Base-by-base conservation (phyloP, 2,113 vertebrate genomes). In the Halichoeres trimaculatus region DNA sequence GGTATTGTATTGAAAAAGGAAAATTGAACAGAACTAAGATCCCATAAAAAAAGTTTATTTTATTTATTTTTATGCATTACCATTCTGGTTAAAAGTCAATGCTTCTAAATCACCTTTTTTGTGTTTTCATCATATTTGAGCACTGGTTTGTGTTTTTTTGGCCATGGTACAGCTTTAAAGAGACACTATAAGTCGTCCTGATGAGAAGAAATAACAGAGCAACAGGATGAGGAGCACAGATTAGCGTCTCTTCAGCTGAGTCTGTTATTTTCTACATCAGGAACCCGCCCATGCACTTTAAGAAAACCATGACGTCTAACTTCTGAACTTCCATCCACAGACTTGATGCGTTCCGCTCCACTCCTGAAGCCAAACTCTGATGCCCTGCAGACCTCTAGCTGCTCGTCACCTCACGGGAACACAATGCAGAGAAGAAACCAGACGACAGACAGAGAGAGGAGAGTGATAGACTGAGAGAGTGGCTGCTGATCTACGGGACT, bases 291-390 rank as follows among this genome's bases (percentile, higher is more conserved):
- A 38, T 43, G 7, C 17, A 8, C 17, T 17, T 3, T 23, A 35
- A 2, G 3, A 5, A 35, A 30, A 34, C 23, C 5, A 23, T 2
- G 5, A 22, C n/a, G 3, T 56, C 12, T 40, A n/a, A 34, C 58
- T 10, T 60, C 13, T 70, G 66, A 71, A 81, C 90, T 86, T 91
- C 90, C 90, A 88, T 87, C 90, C 85, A 90, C 90, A 89, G 67
- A 85, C 89, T 58, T 36, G 81, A 92, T 91, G 90, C 70, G 70
- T 88, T 93, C 89, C 84, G 88, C 92, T 92, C 85, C 93, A 77
- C 89, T 88, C 88, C 77, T 59, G n/a, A 85, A 91, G 86, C 86
- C 90, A 87, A 70, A 90, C 84, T 78, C 84, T 23, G 58, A 63
- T 57, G 83, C 88, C 87, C 91, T 88, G 89, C 84, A 57, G 82